Base-by-base conservation (phyloP, 2,113 vertebrate species). In the Saccopteryx bilineata region DNA sequence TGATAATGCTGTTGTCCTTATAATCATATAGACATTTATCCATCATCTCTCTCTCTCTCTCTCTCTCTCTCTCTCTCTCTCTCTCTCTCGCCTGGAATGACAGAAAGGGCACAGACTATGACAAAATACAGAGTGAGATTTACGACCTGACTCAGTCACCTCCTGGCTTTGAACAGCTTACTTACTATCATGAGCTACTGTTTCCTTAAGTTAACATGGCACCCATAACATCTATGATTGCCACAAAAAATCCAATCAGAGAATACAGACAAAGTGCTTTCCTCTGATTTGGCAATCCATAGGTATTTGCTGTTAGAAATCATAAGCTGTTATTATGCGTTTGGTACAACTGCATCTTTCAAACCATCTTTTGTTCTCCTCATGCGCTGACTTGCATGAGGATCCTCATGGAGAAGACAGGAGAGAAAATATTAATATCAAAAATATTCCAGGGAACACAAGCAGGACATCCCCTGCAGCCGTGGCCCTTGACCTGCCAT, bases 381-480 rank as follows among this genome's bases (percentile, higher is more conserved):
- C 11, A 11, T 90, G 13, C 26, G 78, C 58, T 61, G 15, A 90
- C 56, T 91, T 89, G 28, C 28, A 39, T 63, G 13, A 93, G 31
- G 26, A 9, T 76, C 65, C 52, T 90, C 7, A 48, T 28, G 48
- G 50, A 54, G 39, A 87, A 90, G 12, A 76, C 33, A 1, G n/a
- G 46, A 83, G 13, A 91, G 15, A 79, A 89, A 72, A 68, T 2
- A 71, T 24, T 58, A 84, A 92, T 66, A 95, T 96, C 10, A 92
- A 95, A 96, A 85, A 6, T 75, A 91, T 65, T 93, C 93, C 71
- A 88, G 56, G 56, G 92, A 90, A 72, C 12, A 71, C 10, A 24
- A 58, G 60, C 61, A 3, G 7, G 5, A 24, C 28, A 1, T 19
- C 14, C 19, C 56, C 65, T 69, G 63, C 9, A 87, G 65, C 69